phyloP scores from a whole-genome alignment of 2,113 vertebrate genomes.

The Triplophysa rosa region DNA sequence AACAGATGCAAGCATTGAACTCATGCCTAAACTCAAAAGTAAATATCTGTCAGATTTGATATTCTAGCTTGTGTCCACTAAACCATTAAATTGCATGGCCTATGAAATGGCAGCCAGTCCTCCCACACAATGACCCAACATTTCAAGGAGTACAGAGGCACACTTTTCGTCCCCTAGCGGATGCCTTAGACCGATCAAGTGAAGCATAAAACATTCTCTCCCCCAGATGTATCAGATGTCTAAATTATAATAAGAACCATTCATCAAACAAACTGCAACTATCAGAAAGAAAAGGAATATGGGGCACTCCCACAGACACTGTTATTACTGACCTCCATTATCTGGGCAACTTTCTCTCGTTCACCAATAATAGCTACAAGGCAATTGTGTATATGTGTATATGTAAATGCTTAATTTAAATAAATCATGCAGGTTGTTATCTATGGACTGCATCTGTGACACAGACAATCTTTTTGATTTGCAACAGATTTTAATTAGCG shows the following conservation, averaged over 20 bases:
- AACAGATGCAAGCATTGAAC: background rate
- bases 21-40: slow-evolving; percentile 2
- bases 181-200: slow-evolving; percentile 46
- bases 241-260: slow-evolving; percentile 55
- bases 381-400: slow-evolving; percentile 15
- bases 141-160: slow-evolving; percentile 42
- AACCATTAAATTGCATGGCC: slow-evolving; percentile 50
- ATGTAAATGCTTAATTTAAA: slow-evolving; percentile 5
- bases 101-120: slow-evolving; percentile 11
- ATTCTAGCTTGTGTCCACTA: slow-evolving; percentile 40
- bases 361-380: slow-evolving; percentile 22
- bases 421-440: background rate
- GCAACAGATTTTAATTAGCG: background rate
- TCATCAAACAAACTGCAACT: slow-evolving; percentile 48
- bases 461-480: background rate
- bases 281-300: slow-evolving; percentile 24
- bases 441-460: background rate
- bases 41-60: slow-evolving; percentile 17
- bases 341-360: slow-evolving; percentile 21
- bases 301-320: slow-evolving; percentile 23
- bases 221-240: slow-evolving; percentile 51
- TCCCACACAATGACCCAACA: slow-evolving; percentile 43
- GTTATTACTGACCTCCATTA: slow-evolving; percentile 51
- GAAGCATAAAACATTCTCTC: slow-evolving; percentile 36
- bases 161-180: slow-evolving; percentile 48